These are phyloP conservation scores for Magallana angulata DNA, from an alignment of 1,140 invertebrate genomes.

Conservation along the genomic window DNA sequence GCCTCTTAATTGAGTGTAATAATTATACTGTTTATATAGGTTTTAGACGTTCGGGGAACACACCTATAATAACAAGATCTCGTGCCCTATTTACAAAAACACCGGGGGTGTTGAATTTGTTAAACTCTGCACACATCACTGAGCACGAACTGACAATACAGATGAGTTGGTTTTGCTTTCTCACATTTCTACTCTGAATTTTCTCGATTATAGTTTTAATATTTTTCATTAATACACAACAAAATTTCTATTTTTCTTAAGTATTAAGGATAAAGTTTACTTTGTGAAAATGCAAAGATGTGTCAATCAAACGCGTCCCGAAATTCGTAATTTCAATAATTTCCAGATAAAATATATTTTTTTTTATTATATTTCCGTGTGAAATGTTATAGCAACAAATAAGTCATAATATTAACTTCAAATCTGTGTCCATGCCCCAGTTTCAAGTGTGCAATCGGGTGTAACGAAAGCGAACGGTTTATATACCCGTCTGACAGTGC, in stretches of 20 bases:
- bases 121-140: too few relatives aligned
- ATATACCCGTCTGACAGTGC: background rate
- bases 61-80: background rate
- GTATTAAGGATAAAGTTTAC: background rate
- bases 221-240: too few relatives aligned
- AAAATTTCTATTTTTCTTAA: background rate
- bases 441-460: background rate
- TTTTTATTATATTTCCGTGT: too few relatives aligned
- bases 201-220: too few relatives aligned
- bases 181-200: too few relatives aligned
- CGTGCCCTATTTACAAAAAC: slow-evolving; percentile 5
- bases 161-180: too few relatives aligned
- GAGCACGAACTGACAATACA: too few relatives aligned
- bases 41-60: background rate
- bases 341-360: too few relatives aligned
- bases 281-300: slow-evolving; percentile 9
- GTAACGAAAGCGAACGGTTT: too few relatives aligned
- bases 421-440: slow-evolving; percentile 6
- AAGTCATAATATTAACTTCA: background rate
- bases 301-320: background rate
- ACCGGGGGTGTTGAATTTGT: background rate
- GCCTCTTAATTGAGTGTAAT: slow-evolving; percentile 5
- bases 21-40: too few relatives aligned
- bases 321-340: too few relatives aligned
- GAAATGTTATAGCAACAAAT: background rate